Base-by-base conservation (phyloP, 2,888 invertebrate species). In the Megaustenia siamemsis region DNA sequence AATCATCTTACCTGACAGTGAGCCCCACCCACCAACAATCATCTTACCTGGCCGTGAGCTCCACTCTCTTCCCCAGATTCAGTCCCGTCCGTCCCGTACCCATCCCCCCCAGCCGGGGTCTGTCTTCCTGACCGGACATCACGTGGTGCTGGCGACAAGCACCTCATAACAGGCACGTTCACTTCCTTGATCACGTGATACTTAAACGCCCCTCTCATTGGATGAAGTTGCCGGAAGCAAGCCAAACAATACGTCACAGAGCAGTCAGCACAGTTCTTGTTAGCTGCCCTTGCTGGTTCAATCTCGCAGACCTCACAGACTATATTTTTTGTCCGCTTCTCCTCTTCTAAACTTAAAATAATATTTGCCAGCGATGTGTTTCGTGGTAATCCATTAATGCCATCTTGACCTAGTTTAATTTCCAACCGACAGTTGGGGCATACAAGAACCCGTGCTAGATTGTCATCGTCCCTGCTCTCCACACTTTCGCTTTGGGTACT, bases 181-280 rank as follows among this genome's bases (percentile, higher is more conserved):
- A 75, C 71, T n/a, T 84, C 84, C 28, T 84, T 87, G 56, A 87
- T 86, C 86, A 87, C 84, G 80, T 87, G 87, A 49, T 87, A 82
- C 69, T 83, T 84, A 60, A 87, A 87, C 1, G 85, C 84, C 35
- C 87, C 87, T 79, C 87, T 84, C 76, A 87, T 76, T 78, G 87
- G 87, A 66, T 87, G 87, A 24, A 87, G 82, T 79, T 87, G 87
- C 24, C 77, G 43, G 76, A 84, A 87, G 53, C 87, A 87, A 0
- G 81, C 40, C 35, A 56, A 21, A 60, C 87, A 87, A 53, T 86
- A 87, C 4, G 86, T 86, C 78, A 87, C 78, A 3, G 80, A 71
- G 82, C 87, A 87, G 35, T 87, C 87, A 18, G 86, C 69, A 43
- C 87, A 87, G 12, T 56, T 82, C 45, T 87, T 87, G 69, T 82